Percentiles rank a stretch among this genome's conserved stretches.
These are phyloP conservation scores for Protaetia brevitarsis DNA, from an alignment of 1,140 invertebrate species.

Conservation along the genomic window DNA sequence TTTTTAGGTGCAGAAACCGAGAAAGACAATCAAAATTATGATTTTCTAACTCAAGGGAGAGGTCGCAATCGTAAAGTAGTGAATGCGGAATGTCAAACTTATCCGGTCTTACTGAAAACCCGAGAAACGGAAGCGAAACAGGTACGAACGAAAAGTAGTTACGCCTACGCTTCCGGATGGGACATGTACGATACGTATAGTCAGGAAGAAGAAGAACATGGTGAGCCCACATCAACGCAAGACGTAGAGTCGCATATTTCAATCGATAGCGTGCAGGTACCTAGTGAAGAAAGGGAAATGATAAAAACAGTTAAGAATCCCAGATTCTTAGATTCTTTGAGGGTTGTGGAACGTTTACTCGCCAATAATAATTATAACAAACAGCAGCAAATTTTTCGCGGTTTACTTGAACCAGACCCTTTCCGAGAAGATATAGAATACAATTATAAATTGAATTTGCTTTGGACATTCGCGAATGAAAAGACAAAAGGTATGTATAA, in stretches of 20 bases:
- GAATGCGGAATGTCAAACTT: slow-evolving; percentile 65
- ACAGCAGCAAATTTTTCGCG: slow-evolving; percentile 65
- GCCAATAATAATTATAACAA: slow-evolving; percentile 62
- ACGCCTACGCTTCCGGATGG: slow-evolving; percentile 67
- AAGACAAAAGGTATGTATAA: slow-evolving; percentile 45
- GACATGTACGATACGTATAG: slow-evolving; percentile 67
- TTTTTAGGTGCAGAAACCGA: slow-evolving; percentile 45
- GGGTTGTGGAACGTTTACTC: slow-evolving; percentile 64
- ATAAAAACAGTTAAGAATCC: slow-evolving; percentile 46
- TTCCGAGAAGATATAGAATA: slow-evolving; percentile 59
- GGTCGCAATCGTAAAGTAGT: slow-evolving; percentile 61
- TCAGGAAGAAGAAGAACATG: not conserved
- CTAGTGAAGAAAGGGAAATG: slow-evolving; percentile 43
- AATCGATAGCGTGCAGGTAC: slow-evolving; percentile 36
- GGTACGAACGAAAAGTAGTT: slow-evolving; percentile 54
- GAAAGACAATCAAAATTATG: slow-evolving; percentile 62
- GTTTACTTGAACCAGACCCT: slow-evolving; percentile 55
- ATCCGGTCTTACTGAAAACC: slow-evolving; percentile 56
- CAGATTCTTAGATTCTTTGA: slow-evolving; percentile 58
- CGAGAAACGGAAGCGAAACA: slow-evolving; percentile 57
- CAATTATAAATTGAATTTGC: slow-evolving; percentile 58
- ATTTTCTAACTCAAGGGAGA: slow-evolving; percentile 59
- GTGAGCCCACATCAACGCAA: slow-evolving; percentile 29
- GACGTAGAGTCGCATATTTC: slow-evolving; percentile 29
- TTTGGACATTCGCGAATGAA: slow-evolving; percentile 61